These are phyloP conservation scores for Leptinotarsa haldemani DNA, from an alignment of 2,888 invertebrate genomes.

Conservation along the genomic window DNA sequence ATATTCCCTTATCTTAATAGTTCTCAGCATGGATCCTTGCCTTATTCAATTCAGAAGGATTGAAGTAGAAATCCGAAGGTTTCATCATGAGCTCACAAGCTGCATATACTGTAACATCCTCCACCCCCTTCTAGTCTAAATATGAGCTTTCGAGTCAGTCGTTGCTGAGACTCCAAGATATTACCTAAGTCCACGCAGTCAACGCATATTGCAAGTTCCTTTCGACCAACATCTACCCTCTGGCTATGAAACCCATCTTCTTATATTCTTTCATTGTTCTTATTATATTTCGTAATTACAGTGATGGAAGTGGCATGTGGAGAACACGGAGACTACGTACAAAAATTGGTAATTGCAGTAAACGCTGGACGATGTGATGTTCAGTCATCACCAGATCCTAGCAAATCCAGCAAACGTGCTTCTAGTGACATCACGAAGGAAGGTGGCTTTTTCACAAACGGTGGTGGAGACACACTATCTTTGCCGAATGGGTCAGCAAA, in stretches of 20 bases:
- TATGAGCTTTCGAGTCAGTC: too few species aligned
- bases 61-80: too few species aligned
- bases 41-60: too few species aligned
- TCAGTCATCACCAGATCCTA: constrained; percentile 67
- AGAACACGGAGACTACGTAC: constrained; percentile 91
- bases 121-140: too few species aligned
- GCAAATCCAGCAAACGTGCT: constrained; percentile 59
- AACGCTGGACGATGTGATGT: constrained; percentile 81
- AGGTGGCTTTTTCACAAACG: constrained; percentile 60
- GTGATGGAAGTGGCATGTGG: constrained; percentile 97
- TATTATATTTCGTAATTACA: constrained; percentile 62
- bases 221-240: background rate
- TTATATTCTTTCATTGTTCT: background rate
- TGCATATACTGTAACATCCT: too few species aligned
- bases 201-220: too few species aligned
- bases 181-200: too few species aligned
- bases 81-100: too few species aligned
- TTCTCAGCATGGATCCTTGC: too few species aligned
- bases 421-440: constrained; percentile 72
- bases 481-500: constrained; percentile 59
- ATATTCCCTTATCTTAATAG: too few species aligned
- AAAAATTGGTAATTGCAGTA: constrained; percentile 85
- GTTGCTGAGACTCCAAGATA: too few species aligned
- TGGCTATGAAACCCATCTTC: too few species aligned
- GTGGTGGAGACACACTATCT: constrained; percentile 50